Evolutionary conservation across 64 coral and sea anemone species (phyloP), one percentile per base, ranked within the genome.

Genomic region (Anthopleura sola): DNA sequence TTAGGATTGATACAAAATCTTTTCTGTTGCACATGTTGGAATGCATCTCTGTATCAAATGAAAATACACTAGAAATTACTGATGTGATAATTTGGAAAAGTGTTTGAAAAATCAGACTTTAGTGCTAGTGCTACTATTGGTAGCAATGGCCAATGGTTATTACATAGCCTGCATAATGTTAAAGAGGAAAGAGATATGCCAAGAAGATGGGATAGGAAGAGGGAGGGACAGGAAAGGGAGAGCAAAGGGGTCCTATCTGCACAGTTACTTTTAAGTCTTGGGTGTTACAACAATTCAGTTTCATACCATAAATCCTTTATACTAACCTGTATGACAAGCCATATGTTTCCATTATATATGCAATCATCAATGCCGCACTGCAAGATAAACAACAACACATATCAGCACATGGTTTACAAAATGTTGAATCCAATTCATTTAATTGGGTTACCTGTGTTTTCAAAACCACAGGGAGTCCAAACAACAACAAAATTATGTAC

Each of bases 1-100:
- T 99, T 99, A 13, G 97, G 97, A 66, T 99, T 99, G 37, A 99
- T 99, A 89, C 97, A 99, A 87, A 99, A 99, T 88, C 97, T 56
- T 82, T 86, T 99, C 38, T 99, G 90, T 48, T 99, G 97, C 0
- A 99, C 97, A 85, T 94, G 85, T 68, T 87, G 87, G 58, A 99
- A 99, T 14, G 97, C 97, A 76, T 99, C 97, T 75, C 97, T 99
- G 57, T 28, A 14, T 66, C 34, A 18, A 51, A 76, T 62, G 5
- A 26, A 62, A 62, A 26, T 53, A 53, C 50, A 53, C 0, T 9
- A 53, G 11, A 53, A 53, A 4, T 62, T 24, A 44, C 40, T 44
- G 4, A 6, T 44, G 40, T 44, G 40, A 44, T 44, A 44, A 44
- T 44, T 6, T 44, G 9, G 40, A 44, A 44, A 6, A 3, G 9